Evolutionary conservation across 2,113 vertebrate genomes (phyloP).

Genomic region (Poicephalus gulielmi): DNA sequence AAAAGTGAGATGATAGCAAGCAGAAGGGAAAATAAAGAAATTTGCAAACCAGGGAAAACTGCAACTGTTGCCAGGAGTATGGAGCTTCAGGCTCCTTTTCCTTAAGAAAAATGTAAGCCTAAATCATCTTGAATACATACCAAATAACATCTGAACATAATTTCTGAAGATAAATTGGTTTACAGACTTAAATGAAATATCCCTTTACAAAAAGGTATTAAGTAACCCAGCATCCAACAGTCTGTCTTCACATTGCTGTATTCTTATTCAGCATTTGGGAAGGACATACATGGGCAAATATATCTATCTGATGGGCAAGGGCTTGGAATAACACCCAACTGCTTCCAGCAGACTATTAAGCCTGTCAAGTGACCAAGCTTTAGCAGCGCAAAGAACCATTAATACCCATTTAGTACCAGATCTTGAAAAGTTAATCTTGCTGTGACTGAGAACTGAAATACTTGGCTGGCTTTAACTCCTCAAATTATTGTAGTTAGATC

Average conservation of each 20-base stretch:
- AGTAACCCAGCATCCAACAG: not conserved
- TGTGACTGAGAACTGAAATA: not conserved
- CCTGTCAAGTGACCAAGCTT: not conserved
- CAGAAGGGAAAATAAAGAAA: conserved; percentile 5
- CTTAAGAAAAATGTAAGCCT: not conserved
- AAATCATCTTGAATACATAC: not conserved
- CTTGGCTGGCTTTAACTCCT: not conserved
- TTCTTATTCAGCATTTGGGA: not conserved
- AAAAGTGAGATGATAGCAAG: conserved; percentile 11
- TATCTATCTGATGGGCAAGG: not conserved
- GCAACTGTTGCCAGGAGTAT: not conserved
- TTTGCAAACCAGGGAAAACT: not conserved
- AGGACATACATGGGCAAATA: not conserved
- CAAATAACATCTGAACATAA: not conserved
- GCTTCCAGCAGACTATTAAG: not conserved
- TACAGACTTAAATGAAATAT: not conserved
- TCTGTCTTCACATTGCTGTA: not conserved
- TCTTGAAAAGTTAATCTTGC: not conserved
- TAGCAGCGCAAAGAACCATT: not conserved
- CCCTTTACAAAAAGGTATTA: not conserved
- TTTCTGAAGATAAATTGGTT: conserved; percentile 5
- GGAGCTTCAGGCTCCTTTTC: not conserved
- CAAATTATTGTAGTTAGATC: not conserved
- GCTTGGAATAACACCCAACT: not conserved
- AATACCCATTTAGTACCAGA: not conserved